A percentile compares a stretch with the other conserved stretches of the same genome.
Evolutionary conservation across 2,888 invertebrate genomes (phyloP).

Genomic region (Cheilosia variabilis): DNA sequence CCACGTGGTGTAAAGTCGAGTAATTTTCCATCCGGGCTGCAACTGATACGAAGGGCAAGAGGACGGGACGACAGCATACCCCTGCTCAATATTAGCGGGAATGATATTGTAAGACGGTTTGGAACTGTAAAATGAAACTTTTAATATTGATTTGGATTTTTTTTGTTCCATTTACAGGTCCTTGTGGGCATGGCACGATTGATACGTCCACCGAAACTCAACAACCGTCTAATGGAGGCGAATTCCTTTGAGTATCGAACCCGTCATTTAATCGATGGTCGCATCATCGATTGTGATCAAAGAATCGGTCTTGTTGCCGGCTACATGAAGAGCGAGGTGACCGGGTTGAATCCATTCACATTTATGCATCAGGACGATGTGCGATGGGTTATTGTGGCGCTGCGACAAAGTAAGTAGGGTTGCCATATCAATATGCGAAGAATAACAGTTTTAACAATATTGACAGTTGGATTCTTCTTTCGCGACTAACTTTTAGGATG

Average conservation of each 20-base stretch:
- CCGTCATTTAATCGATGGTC: constrained; percentile 93
- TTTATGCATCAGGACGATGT: constrained; percentile 96
- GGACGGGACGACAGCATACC: constrained; percentile 85
- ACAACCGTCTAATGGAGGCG: constrained; percentile 87
- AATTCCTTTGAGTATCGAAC: constrained; percentile 94
- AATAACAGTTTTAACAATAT: too few species aligned
- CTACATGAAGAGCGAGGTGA: constrained; percentile 94
- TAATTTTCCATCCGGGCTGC: constrained; percentile 82
- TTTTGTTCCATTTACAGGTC: constrained; percentile 81
- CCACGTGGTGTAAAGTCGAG: constrained; percentile 84
- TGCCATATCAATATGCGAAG: neutral
- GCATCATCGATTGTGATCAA: constrained; percentile 95
- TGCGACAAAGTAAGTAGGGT: constrained; percentile 89
- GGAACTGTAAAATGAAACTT: neutral
- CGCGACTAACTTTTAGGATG: neutral
- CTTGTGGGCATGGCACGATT: constrained; percentile 90
- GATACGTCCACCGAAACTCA: constrained; percentile 88
- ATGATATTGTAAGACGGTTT: constrained; percentile 85
- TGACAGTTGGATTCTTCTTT: too few species aligned
- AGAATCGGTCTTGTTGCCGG: constrained; percentile 95
- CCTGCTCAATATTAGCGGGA: constrained; percentile 85
- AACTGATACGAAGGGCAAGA: constrained; percentile 84
- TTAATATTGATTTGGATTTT: neutral
- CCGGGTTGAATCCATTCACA: constrained; percentile 93
- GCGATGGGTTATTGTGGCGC: constrained; percentile 93